These are phyloP conservation scores for Catocala sponsa DNA, from an alignment of 2,888 invertebrate species.

Conservation along the genomic window DNA sequence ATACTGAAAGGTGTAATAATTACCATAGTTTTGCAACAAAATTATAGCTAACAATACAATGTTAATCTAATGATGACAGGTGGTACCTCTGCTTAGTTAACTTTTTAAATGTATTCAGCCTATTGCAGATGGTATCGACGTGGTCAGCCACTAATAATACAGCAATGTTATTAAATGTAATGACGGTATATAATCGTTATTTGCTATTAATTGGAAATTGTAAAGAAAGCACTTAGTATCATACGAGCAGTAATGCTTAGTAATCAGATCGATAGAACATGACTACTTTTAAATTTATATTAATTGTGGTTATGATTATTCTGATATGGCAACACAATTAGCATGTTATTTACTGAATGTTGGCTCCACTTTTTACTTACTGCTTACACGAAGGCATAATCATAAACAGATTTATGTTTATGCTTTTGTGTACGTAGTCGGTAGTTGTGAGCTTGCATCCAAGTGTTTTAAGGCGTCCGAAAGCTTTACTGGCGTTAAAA, in stretches of 20 bases:
- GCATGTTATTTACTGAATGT: too few species aligned
- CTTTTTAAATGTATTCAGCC: slow-evolving; percentile 25
- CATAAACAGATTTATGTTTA: too few species aligned
- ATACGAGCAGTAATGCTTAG: not conserved
- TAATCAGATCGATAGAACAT: too few species aligned
- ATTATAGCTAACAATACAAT: slow-evolving; percentile 13
- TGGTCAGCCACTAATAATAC: slow-evolving; percentile 18
- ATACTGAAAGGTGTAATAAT: not conserved
- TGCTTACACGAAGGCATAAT: too few species aligned
- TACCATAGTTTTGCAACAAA: slow-evolving; percentile 6
- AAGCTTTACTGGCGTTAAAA: too few species aligned
- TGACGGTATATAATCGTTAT: slow-evolving; percentile 22
- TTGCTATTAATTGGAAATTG: slow-evolving; percentile 27
- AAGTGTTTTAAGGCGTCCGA: too few species aligned
- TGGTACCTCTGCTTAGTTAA: slow-evolving; percentile 24
- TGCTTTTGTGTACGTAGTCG: too few species aligned
- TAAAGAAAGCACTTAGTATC: slow-evolving; percentile 23
- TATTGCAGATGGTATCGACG: slow-evolving; percentile 21
- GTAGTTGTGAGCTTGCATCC: too few species aligned
- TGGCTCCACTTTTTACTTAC: too few species aligned
- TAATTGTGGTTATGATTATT: too few species aligned
- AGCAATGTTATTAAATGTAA: slow-evolving; percentile 33
- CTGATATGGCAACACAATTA: too few species aligned
- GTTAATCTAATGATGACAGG: slow-evolving; percentile 35
- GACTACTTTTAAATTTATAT: too few species aligned